A percentile compares a stretch with the other conserved stretches of the same genome.
phyloP scores from a whole-genome alignment of 1,140 invertebrate genomes.

The Drosophila melanica region DNA sequence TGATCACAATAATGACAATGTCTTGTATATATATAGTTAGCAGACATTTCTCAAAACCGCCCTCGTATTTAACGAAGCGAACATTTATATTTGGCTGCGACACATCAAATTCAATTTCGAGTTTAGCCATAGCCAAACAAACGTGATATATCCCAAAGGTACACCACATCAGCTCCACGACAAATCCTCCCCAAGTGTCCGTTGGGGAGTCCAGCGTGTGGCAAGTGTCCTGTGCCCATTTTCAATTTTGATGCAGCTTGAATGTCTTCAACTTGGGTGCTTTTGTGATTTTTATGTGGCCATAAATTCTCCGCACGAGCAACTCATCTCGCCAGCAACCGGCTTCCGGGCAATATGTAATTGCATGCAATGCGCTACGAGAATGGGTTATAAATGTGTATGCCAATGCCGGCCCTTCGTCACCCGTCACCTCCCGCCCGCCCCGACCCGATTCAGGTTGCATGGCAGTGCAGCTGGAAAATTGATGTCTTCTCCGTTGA shows the following conservation, averaged over 20 bases:
- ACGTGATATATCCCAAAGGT: constrained; percentile 65
- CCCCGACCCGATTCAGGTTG: neutral
- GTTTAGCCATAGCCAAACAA: constrained; percentile 66
- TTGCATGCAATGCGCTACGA: constrained; percentile 39
- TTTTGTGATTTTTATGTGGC: constrained; percentile 73
- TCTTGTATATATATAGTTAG: neutral
- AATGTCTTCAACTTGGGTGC: constrained; percentile 42
- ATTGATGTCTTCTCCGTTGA: constrained; percentile 38
- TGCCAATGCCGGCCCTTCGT: constrained; percentile 10
- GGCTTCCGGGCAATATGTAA: constrained; percentile 30
- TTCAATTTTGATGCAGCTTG: constrained; percentile 36
- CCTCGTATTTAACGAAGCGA: constrained; percentile 22
- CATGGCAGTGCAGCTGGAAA: constrained; percentile 11
- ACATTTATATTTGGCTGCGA: constrained; percentile 26
- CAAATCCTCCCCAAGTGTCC: constrained; percentile 1
- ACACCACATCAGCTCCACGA: constrained; percentile 9
- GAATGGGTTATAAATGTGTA: constrained; percentile 42
- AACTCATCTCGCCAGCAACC: constrained; percentile 30
- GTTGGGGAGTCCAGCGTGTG: constrained; percentile 1
- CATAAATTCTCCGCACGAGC: constrained; percentile 60
- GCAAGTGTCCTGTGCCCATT: constrained; percentile 20
- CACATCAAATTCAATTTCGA: constrained; percentile 71
- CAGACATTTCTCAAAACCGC: neutral
- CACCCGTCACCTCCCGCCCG: neutral
- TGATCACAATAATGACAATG: neutral